Base-by-base conservation (phyloP, 2,113 vertebrate genomes). In the Amia ocellicauda region DNA sequence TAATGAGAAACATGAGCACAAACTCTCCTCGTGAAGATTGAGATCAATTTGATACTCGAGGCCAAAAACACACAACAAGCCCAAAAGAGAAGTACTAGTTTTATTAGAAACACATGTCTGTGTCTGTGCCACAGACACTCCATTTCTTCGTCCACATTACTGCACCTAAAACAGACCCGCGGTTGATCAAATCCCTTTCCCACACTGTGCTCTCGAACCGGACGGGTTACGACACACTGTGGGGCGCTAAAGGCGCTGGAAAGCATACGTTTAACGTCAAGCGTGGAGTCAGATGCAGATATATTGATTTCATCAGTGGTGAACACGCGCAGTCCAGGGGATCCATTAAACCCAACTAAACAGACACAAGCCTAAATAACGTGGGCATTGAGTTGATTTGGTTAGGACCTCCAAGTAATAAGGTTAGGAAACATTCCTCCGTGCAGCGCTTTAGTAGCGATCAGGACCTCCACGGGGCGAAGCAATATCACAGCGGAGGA, bases 381-480 rank as follows among this genome's bases (percentile, higher is more conserved):
- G 10, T 27, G 60, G n/a, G 11, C 28, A 16, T 62, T 52, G 19
- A 22, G 7, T 40, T 62, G 14, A 51, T 51, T 62, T 20, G 23
- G 22, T 24, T 36, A 62, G 27, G 11, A 10, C n/a, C 29, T 11
- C 11, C 16, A 11, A 40, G 19, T 49, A 62, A 31, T 27, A 45
- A 51, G 60, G 45, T 62, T 62, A 50, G n/a, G 42, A 45, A 50
- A 31, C 20, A 43, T 60, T n/a, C 42, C 43, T 45, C 22, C 40
- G 26, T 60, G 43, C n/a, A 43, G 58, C 43, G 40, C 58, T 52
- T 52, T 52, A 52, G 51, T 7, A 23, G 51, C 40, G 47, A 52
- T 62, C 19, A 28, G 36, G 31, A 28, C 29, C 49, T 51, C 56
- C 56, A 40, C 27, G 1, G 27, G 20, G 14, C 9, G 47, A 29